Percentiles rank a stretch among this genome's conserved stretches.
Evolutionary conservation across 92 coral and sea anemone genomes (phyloP).

Genomic region (Umimayanthus kanabou): DNA sequence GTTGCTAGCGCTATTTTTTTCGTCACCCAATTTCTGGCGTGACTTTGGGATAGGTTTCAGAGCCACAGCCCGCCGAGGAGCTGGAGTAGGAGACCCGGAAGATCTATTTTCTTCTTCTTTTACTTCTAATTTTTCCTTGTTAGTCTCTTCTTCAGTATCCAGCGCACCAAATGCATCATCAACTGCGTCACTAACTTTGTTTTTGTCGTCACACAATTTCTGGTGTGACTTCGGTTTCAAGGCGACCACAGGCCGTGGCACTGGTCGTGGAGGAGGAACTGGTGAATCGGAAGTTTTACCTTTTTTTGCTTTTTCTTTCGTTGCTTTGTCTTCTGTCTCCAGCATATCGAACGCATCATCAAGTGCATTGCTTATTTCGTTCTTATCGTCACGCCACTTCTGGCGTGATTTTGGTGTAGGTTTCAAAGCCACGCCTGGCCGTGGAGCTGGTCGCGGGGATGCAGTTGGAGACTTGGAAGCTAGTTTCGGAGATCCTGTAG

Average conservation of each 20-base stretch:
- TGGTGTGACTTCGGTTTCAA: not conserved
- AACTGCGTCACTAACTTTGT: not conserved
- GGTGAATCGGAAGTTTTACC: slow-evolving; percentile 4
- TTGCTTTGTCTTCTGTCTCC: slow-evolving; percentile 27
- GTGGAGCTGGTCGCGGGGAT: slow-evolving; percentile 5
- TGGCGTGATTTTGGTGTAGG: slow-evolving; percentile 31
- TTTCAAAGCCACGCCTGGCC: slow-evolving; percentile 20
- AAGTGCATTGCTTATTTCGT: slow-evolving; percentile 38
- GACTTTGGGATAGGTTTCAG: slow-evolving; percentile 18
- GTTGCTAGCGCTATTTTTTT: not conserved
- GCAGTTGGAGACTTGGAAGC: slow-evolving; percentile 9
- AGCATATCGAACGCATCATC: slow-evolving; percentile 58
- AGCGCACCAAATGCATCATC: slow-evolving; percentile 14
- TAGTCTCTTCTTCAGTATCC: slow-evolving; percentile 16
- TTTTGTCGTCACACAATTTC: not conserved
- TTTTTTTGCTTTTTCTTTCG: slow-evolving; percentile 24
- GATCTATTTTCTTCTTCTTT: slow-evolving; percentile 19
- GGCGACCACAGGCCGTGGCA: not conserved
- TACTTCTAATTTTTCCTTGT: not conserved
- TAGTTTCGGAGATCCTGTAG: slow-evolving; percentile 48
- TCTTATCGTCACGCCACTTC: slow-evolving; percentile 33
- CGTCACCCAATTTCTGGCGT: slow-evolving; percentile 15
- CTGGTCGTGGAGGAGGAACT: slow-evolving; percentile 20
- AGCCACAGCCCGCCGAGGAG: slow-evolving; percentile 34
- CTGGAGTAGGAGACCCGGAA: slow-evolving; percentile 27